Base-by-base conservation (phyloP, 2,888 invertebrate genomes). In the Leptopilina myrica region DNA sequence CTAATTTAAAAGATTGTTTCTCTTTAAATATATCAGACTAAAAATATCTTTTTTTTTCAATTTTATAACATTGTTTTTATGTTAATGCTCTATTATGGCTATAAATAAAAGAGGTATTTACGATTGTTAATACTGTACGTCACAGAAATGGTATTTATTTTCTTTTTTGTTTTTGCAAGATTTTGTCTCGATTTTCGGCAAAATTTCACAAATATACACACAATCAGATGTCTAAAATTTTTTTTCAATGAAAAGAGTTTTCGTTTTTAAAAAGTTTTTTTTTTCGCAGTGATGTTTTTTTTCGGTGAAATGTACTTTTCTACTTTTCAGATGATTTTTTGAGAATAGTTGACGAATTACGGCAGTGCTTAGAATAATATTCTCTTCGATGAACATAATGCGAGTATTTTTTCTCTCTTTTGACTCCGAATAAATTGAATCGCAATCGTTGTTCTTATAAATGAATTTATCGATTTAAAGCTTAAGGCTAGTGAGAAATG, bases 41-140 rank as follows among this genome's bases (percentile, higher is more conserved):
- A 53, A 69, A 53, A 69, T 69, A 69, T 69, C 33, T 33, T 33
- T 49, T 46, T 26, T 69, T 62, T 49, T 49, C 49, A 62, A 69
- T 69, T 20, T 53, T 26, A 69, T 20, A 69, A 69, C 26, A 7
- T 53, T 26, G 12, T 53, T 26, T 26, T 69, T 69, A 26, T 66
- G 9, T 43, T 40, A 67, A 79, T 49, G 14, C 62, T 15, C 64
- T 77, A 65, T 33, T 64, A 20, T 20, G 46, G 26, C 14, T 53
- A 75, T 20, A 62, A 62, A 53, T 20, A n/a, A 53, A 69, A 49
- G 49, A 49, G 12, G 20, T 20, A 69, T 46, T 33, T 20, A 66
- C 15, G 67, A 69, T 69, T 66, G n/a, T 77, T 69, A 62, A 56
- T 79, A 77, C 66, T 62, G 62, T 62, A 15, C 62, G 62, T 62